Conservation (phyloP, 2,888 invertebrate genomes). For the Tetanocera ferruginea region DNA sequence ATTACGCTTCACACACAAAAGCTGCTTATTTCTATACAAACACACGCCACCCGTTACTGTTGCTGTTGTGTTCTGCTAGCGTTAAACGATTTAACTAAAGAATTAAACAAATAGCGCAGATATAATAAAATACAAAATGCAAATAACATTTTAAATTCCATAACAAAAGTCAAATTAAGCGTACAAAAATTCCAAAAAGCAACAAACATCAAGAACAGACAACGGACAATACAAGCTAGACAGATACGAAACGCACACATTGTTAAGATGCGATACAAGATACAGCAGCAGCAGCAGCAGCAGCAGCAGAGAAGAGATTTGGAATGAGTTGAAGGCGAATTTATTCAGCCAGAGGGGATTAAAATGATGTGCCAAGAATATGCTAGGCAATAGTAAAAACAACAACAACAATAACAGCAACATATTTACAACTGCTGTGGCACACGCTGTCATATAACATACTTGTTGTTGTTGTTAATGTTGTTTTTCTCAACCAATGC, state of each 20-base stretch:
- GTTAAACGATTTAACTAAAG: neutral
- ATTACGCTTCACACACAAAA: neutral
- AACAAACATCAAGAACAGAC: neutral
- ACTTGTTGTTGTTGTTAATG: neutral
- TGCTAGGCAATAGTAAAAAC: neutral
- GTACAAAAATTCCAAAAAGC: neutral
- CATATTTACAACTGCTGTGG: neutral
- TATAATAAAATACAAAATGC: conserved; percentile 1
- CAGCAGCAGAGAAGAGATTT: neutral
- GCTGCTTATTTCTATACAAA: neutral
- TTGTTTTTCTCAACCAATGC: neutral
- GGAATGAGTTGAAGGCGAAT: neutral
- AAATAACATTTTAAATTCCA: conserved; percentile 34
- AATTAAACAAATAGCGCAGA: conserved; percentile 15
- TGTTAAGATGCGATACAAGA: neutral
- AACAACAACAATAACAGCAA: neutral
- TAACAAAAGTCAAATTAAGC: conserved; percentile 37
- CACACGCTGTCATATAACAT: neutral
- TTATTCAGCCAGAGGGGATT: conserved; percentile 19
- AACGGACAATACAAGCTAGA: neutral
- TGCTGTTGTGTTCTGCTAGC: neutral
- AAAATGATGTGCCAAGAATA: conserved; percentile 29
- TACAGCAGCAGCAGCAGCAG: neutral
- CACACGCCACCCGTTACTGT: neutral
- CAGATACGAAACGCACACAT: conserved; percentile 10